Evolutionary conservation across 2,888 invertebrate species (phyloP), one percentile per base, ranked within the genome.

Genomic region (Agonopterix alstromeriana): DNA sequence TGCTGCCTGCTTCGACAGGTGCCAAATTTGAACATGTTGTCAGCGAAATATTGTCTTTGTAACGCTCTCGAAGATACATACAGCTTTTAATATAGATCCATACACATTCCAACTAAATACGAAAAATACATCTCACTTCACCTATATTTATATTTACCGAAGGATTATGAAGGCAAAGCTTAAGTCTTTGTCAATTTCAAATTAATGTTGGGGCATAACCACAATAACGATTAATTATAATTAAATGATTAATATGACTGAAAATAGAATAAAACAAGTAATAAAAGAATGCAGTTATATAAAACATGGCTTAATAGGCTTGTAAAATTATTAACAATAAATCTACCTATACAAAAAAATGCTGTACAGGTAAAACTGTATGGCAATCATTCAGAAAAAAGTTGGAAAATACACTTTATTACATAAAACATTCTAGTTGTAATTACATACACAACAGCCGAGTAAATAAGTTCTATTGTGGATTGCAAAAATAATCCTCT

Each of bases 101-200:
- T 58, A 59, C 50, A 57, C 55, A 51, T 62, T 56, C 56, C 53
- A 70, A 73, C 64, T 52, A 56, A 74, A 67, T 66, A 73, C 53
- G 61, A 72, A 68, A 71, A 70, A 72, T 73, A 74, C 71, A 70
- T 73, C 67, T 73, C 65, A 69, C 63, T 67, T 71, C 49, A 64
- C 60, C 57, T 54, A 66, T 70, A 40, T 38, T 10, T 67, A 57
- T 67, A 69, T 77, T 75, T 79, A 79, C 77, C 78, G 70, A 77
- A 72, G 75, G 69, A 58, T 57, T 56, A 68, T 14, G 45, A 77
- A 78, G 77, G 78, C 77, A 66, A 80, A 77, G 76, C 75, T 75
- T 76, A 73, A 47, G 73, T 78, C 78, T 77, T 70, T 43, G 27
- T 49, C 38, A n/a, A 38, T 38, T 38, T 38, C 38, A 38, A 38